Conservation (phyloP, 2,113 vertebrate genomes). For the Grallaria varia region DNA sequence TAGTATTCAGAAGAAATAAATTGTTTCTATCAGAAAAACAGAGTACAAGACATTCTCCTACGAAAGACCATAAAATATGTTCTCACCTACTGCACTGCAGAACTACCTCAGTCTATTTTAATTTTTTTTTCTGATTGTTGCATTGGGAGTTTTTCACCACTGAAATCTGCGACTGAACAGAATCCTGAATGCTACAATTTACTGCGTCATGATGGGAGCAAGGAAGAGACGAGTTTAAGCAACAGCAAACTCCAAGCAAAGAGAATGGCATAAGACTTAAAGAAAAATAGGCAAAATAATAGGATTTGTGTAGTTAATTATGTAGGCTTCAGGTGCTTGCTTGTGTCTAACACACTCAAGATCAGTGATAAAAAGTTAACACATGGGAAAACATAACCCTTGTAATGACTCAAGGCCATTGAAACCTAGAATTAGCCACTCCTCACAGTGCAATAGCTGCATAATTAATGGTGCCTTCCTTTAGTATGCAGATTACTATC, state of each 20-base stretch:
- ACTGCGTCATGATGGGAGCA: background rate
- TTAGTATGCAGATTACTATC: background rate
- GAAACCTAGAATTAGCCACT: slow-evolving; percentile 17
- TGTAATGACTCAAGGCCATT: background rate
- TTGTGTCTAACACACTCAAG: background rate
- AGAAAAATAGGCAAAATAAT: background rate
- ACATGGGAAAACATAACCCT: background rate
- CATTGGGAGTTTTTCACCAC: accelerated
- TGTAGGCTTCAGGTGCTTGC: background rate
- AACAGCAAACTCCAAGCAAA: background rate
- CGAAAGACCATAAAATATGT: background rate
- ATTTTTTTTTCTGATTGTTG: background rate
- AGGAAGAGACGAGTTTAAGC: background rate
- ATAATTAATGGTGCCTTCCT: background rate
- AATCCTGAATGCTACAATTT: background rate
- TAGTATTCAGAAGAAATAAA: background rate
- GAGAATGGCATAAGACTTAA: background rate
- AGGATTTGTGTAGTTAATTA: background rate
- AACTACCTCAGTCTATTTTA: background rate
- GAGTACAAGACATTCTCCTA: background rate
- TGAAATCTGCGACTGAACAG: background rate
- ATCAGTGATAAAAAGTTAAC: background rate
- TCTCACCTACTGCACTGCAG: background rate
- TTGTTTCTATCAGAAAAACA: background rate
- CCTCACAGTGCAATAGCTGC: background rate